Conservation (phyloP, 1,140 invertebrate genomes). For the Rhyacophila brunnea region DNA sequence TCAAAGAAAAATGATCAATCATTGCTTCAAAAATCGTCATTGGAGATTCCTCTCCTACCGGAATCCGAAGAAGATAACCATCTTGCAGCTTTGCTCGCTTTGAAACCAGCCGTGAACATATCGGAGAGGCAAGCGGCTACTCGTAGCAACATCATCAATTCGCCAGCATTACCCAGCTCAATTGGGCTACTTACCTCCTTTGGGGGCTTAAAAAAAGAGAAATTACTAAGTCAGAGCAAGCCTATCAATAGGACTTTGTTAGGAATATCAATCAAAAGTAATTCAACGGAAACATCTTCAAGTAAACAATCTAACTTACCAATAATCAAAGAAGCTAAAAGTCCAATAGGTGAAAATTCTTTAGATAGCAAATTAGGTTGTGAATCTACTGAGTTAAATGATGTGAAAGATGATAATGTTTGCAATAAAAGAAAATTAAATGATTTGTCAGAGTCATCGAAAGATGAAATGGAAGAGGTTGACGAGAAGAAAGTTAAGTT, state of each 20-base stretch:
- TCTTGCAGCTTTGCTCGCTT: slow-evolving; percentile 72
- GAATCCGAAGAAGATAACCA: slow-evolving; percentile 78
- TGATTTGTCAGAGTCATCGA: background rate
- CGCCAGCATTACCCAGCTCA: slow-evolving; percentile 58
- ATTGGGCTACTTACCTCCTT: slow-evolving; percentile 55
- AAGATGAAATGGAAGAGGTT: background rate
- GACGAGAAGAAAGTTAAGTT: slow-evolving; percentile 3
- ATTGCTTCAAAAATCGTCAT: slow-evolving; percentile 74
- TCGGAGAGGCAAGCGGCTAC: slow-evolving; percentile 53
- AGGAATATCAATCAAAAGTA: slow-evolving; percentile 42
- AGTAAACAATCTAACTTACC: too few relatives aligned
- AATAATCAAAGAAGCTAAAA: too few relatives aligned
- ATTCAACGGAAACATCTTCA: background rate
- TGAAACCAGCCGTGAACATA: slow-evolving; percentile 57
- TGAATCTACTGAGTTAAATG: too few relatives aligned
- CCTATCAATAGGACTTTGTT: slow-evolving; percentile 43
- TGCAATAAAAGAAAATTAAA: slow-evolving; percentile 1
- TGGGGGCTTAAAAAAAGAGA: slow-evolving; percentile 56
- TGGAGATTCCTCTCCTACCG: slow-evolving; percentile 75
- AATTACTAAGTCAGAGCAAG: slow-evolving; percentile 46
- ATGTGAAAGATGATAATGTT: background rate
- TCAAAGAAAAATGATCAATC: slow-evolving; percentile 66
- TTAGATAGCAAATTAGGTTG: too few relatives aligned
- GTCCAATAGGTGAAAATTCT: too few relatives aligned
- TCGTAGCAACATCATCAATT: slow-evolving; percentile 56